phyloP scores from a whole-genome alignment of 2,113 vertebrate genomes.

The Gila orcuttii region DNA sequence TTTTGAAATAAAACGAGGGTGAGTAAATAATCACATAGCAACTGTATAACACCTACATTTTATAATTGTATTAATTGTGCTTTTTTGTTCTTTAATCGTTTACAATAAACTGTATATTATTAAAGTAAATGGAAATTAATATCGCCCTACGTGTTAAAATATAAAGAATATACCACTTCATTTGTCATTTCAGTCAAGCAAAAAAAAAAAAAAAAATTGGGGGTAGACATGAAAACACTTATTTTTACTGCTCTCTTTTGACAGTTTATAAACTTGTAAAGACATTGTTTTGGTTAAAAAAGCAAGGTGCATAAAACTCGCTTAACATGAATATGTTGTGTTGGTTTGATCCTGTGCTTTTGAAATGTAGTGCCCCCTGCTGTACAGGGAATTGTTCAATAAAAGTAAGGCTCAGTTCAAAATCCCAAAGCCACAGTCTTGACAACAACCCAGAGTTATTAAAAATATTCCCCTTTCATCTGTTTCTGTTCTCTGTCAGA shows the following conservation, averaged over 20 bases:
- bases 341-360: background rate
- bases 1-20: too few relatives aligned
- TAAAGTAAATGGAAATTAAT: background rate
- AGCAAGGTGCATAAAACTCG: background rate
- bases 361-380: slow-evolving; percentile 16
- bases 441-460: slow-evolving; percentile 7
- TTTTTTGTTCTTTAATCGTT: background rate
- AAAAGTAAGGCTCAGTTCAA: background rate
- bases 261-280: background rate
- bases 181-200: background rate
- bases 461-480: background rate
- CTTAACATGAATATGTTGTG: background rate
- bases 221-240: background rate
- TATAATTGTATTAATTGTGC: background rate
- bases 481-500: background rate
- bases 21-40: too few relatives aligned
- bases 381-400: slow-evolving; percentile 2
- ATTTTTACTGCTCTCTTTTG: background rate
- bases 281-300: background rate
- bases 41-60: background rate
- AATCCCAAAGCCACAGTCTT: slow-evolving; percentile 4
- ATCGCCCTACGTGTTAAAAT: background rate
- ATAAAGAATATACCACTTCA: background rate
- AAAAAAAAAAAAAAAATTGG: background rate
- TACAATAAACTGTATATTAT: background rate